Conservation (phyloP, 2,113 vertebrate species). For the Gallinago media region DNA sequence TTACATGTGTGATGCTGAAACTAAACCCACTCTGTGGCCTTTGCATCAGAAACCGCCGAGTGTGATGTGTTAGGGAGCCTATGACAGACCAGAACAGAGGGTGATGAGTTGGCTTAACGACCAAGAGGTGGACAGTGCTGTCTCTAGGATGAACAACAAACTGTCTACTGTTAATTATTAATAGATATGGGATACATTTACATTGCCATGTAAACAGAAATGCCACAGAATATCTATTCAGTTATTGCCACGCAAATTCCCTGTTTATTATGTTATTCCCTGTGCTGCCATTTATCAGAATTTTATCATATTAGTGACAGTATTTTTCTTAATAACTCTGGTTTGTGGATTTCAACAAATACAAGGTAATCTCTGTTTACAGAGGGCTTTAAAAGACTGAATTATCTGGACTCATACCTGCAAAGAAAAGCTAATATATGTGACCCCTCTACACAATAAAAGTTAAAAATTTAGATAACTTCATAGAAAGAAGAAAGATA, state of each 20-base stretch:
- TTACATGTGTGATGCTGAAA: background rate
- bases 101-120: background rate
- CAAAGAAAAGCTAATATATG: background rate
- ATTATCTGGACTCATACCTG: background rate
- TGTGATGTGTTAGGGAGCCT: background rate
- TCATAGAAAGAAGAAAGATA: background rate
- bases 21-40: background rate
- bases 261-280: background rate
- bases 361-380: background rate
- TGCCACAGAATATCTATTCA: background rate
- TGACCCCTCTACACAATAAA: background rate
- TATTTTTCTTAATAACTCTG: background rate
- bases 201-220: background rate
- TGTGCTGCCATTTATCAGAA: background rate
- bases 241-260: background rate
- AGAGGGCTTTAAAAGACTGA: background rate
- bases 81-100: background rate
- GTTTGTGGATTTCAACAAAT: background rate
- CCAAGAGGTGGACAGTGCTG: background rate
- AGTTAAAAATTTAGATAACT: background rate
- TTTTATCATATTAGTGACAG: background rate
- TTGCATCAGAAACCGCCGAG: background rate
- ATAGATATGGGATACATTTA: background rate
- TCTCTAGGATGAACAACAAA: background rate
- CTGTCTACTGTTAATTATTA: background rate